Conservation (phyloP, 2,113 vertebrate genomes). For the Pterocles orientalis region DNA sequence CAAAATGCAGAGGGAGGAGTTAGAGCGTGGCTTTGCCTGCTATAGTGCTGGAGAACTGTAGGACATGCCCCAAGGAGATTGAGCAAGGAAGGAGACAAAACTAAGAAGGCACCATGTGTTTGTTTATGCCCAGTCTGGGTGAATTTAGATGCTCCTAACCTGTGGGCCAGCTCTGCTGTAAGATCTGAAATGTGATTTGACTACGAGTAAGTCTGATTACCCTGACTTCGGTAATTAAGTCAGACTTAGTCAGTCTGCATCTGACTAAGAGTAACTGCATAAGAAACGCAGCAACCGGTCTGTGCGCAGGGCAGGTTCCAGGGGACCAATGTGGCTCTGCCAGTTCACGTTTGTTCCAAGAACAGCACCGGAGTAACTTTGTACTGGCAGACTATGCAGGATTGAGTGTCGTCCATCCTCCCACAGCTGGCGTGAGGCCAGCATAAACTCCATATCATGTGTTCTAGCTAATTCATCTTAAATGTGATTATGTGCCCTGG, state of each 20-base stretch:
- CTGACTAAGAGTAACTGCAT: background rate
- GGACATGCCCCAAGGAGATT: background rate
- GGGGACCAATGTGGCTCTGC: slow-evolving; percentile 1
- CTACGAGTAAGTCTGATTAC: slow-evolving; percentile 1
- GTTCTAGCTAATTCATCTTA: slow-evolving; percentile 65
- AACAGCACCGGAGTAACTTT: slow-evolving; percentile 36
- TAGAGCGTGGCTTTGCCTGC: background rate
- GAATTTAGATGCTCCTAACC: background rate
- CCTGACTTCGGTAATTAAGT: background rate
- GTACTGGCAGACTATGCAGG: slow-evolving; percentile 19
- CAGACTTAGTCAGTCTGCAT: background rate
- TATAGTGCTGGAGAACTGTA: background rate
- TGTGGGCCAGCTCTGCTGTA: background rate
- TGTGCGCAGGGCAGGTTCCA: background rate
- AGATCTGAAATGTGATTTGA: slow-evolving; percentile 23
- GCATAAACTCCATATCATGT: slow-evolving; percentile 55
- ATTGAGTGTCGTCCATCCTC: slow-evolving; percentile 12
- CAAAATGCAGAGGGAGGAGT: background rate
- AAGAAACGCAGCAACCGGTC: background rate
- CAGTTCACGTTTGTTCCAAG: background rate
- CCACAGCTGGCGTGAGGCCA: slow-evolving; percentile 29
- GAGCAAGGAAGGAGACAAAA: background rate
- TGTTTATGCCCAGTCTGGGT: background rate
- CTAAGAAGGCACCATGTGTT: background rate
- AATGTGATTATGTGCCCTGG: slow-evolving; percentile 64